Conservation (phyloP, 2,888 invertebrate genomes). For the Papilio demoleus region DNA sequence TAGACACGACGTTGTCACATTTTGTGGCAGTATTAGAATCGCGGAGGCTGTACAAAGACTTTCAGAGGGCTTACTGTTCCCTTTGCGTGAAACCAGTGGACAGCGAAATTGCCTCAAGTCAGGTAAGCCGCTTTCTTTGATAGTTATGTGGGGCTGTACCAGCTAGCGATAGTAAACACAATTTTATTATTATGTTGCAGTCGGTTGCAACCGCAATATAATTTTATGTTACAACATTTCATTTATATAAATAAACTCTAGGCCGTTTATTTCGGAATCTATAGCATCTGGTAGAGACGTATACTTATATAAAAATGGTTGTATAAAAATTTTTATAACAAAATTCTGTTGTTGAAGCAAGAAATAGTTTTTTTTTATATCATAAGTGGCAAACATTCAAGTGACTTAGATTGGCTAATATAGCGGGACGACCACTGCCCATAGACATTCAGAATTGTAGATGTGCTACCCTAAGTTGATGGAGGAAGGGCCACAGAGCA, state of each 20-base stretch:
- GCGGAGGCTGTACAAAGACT: slow-evolving; percentile 64
- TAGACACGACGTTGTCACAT: background rate
- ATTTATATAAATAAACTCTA: background rate
- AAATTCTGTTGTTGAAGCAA: too few species aligned
- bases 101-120: slow-evolving; percentile 79
- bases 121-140: slow-evolving; percentile 80
- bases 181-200: slow-evolving; percentile 30
- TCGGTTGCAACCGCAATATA: slow-evolving; percentile 13
- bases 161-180: slow-evolving; percentile 45
- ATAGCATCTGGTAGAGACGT: too few species aligned
- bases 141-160: slow-evolving; percentile 52
- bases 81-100: slow-evolving; percentile 75
- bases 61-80: slow-evolving; percentile 68
- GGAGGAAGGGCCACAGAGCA: too few species aligned
- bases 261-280: background rate
- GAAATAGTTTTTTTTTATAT: too few species aligned
- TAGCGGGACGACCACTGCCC: too few species aligned
- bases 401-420: too few species aligned
- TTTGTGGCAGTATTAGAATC: slow-evolving; percentile 27
- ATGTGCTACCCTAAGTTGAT: too few species aligned
- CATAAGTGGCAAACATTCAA: too few species aligned
- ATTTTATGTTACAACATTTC: slow-evolving; percentile 10
- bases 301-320: background rate
- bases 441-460: too few species aligned
- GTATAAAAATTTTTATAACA: too few species aligned